These are phyloP conservation scores for Urocyon cinereoargenteus DNA, from an alignment of 2,797 vertebrate genomes.

Conservation along the genomic window DNA sequence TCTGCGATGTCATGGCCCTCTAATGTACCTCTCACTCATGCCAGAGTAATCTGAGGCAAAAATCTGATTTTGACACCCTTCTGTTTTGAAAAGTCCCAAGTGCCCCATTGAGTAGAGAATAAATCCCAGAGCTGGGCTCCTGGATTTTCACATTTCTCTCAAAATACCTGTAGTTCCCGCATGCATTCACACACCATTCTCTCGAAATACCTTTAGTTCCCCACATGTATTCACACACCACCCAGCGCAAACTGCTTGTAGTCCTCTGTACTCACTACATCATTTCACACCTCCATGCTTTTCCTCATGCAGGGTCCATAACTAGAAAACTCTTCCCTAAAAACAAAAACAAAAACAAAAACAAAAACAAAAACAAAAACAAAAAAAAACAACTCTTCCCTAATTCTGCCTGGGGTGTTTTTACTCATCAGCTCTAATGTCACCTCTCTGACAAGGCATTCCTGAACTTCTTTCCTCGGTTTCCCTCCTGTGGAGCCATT, in stretches of 20 bases:
- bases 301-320: background rate
- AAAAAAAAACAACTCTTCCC: background rate
- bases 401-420: constrained; percentile 1
- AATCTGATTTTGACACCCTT: background rate
- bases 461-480: background rate
- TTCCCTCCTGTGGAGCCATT: background rate
- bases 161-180: background rate
- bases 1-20: background rate
- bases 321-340: background rate
- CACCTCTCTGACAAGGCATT: background rate
- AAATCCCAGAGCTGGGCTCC: background rate
- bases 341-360: too few relatives aligned
- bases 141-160: constrained; percentile 37
- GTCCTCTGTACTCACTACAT: background rate
- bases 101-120: background rate
- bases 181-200: constrained; percentile 2
- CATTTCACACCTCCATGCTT: background rate
- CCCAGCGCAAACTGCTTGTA: background rate
- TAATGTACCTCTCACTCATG: background rate
- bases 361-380: too few relatives aligned
- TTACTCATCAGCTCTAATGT: background rate
- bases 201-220: background rate
- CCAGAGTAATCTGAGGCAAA: background rate
- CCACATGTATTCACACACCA: background rate
- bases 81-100: constrained; percentile 23